Evolutionary conservation across 1,140 invertebrate genomes (phyloP), one percentile per base, ranked within the genome.

Genomic region (Melitaea cinxia): DNA sequence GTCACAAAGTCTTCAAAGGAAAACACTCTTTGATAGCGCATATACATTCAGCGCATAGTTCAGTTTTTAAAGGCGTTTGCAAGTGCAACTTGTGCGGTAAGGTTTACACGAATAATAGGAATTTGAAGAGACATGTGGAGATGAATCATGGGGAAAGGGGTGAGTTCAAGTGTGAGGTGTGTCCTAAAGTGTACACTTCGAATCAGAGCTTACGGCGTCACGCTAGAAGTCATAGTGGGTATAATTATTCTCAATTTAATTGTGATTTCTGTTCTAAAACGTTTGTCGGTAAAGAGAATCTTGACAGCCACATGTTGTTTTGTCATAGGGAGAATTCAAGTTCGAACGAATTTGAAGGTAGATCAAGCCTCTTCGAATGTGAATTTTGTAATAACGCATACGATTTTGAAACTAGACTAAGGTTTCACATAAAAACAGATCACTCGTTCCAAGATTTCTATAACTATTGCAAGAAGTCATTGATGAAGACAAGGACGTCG

Each of bases 401-500:
- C 17, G 60, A 64, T 6, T 60, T 74, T 10, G 84, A 87, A 50
- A 14, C 66, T 0, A 15, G 26, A 6, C 64, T 89, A 24, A 65
- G 86, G 5, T 68, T 73, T n/a, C 86, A 89, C 37, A 66, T 87
- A 0, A 87, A 83, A 73, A 49, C 19, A 0, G 71, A 79, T 0
- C 86, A 89, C 57, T 68, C 77, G 0, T 89, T 89, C 12, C 69
- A 85, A 63, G 57, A 65, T 0, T 89, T 89, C 21, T 89, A 89
- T 33, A 69, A 75, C 6, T 87, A 86, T 30, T 89, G 86, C 56
- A 83, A 72, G 56, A 75, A 70, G 23, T 73, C 73, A 0, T 37
- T 87, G 0, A 0, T 81, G 1, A 75, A 75, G 49, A 42, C 19
- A 0, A 30, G 52, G 39, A 70, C 62, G 7, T 39, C 50, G 4